Base-by-base conservation (phyloP, 2,888 invertebrate species). In the Cheilosia variabilis region DNA sequence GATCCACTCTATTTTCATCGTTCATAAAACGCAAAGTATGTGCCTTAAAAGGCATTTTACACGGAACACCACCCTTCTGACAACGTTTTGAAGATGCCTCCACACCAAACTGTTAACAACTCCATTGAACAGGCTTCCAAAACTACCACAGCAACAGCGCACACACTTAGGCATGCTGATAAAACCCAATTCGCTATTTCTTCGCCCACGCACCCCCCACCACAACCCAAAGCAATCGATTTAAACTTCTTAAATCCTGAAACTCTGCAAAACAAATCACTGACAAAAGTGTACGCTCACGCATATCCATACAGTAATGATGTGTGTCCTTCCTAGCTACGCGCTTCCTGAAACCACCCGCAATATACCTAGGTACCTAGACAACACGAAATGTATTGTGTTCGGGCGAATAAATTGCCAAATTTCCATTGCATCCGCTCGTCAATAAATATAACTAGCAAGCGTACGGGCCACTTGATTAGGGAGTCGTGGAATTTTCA, bases 401-500 rank as follows among this genome's bases (percentile, higher is more conserved):
- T n/a, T 53, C 2, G 10, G 47, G 31, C 37, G 15, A 24, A 37
- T 13, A 37, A 37, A 10, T 37, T 37, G 10, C 2, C 34, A n/a
- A 57, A 19, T 45, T 50, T 80, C 41, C 34, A 27, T 63, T 65
- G 45, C 57, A 68, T 50, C 43, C 50, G 17, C 24, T 76, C 50
- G 9, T 71, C 43, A 1, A 81, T 76, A 27, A 81, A 76, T 57
- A 52, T 81, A 52, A 53, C 76, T 69, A 76, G 52, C 69, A 55
- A 69, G 57, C 52, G 45, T 65, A 65, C 66, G 71, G 17, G 57
- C 52, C 57, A 65, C 76, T 81, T 76, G 57, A 76, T 65, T 69
- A 58, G 52, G 63, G 58, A 81, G 71, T 58, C 76, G 76, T 81
- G 63, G 58, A 76, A 60, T 77, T 69, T 80, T 52, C 69, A 63